These are phyloP conservation scores for Lithophane semibrunnea DNA, from an alignment of 2,888 invertebrate species.

Conservation along the genomic window DNA sequence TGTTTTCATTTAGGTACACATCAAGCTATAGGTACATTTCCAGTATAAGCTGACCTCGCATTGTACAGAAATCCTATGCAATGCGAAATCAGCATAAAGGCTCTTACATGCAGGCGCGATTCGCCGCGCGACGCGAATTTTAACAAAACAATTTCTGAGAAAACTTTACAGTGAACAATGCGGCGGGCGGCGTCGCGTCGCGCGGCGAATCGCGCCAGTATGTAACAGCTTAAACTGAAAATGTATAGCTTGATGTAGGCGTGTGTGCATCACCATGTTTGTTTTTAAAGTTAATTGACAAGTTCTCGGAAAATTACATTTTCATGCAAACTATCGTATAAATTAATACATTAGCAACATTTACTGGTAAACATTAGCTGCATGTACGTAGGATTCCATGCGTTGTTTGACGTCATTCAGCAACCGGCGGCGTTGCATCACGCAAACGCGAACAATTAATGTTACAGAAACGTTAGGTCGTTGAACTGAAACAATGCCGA, in stretches of 20 bases:
- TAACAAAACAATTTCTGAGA: no score
- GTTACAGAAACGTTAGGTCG: slow-evolving; percentile 70
- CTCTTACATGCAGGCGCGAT: no score
- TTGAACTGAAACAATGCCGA: slow-evolving; percentile 71
- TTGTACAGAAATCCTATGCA: no score
- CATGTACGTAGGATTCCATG: slow-evolving; percentile 36
- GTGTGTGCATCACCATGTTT: slow-evolving; percentile 1
- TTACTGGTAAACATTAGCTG: slow-evolving; percentile 35
- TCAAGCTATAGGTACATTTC: no score
- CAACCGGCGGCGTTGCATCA: slow-evolving; percentile 73
- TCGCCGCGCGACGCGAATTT: no score
- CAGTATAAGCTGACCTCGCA: no score
- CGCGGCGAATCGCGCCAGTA: no score
- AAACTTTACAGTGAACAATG: no score
- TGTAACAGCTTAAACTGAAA: no score
- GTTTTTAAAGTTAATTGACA: slow-evolving; percentile 21
- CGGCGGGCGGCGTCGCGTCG: no score
- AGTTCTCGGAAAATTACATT: slow-evolving; percentile 26
- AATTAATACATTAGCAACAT: slow-evolving; percentile 25
- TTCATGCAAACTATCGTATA: slow-evolving; percentile 22
- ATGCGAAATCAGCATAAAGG: no score
- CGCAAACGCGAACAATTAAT: slow-evolving; percentile 78
- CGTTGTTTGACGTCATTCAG: slow-evolving; percentile 57
- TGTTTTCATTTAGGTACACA: slow-evolving; percentile 5
- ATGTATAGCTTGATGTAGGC: no score